A percentile compares a stretch with the other conserved stretches of the same genome.
These are phyloP conservation scores for Albula glossodonta DNA, from an alignment of 2,113 vertebrate species.

Conservation along the genomic window DNA sequence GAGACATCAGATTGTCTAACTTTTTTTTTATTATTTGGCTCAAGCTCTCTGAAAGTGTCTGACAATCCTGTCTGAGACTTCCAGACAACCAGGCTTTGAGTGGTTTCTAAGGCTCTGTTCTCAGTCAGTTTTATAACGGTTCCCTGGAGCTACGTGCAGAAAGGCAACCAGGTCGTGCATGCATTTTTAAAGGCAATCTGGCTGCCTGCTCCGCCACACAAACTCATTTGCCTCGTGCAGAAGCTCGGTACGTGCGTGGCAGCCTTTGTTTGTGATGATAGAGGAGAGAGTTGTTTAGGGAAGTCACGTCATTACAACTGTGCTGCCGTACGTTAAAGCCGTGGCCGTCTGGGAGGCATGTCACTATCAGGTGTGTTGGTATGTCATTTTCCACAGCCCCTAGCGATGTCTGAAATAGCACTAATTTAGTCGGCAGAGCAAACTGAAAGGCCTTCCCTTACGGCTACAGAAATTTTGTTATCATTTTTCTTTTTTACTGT, in stretches of 20 bases:
- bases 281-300: neutral
- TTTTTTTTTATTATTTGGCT: neutral
- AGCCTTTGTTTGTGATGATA: neutral
- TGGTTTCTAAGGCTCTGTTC: neutral
- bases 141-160: neutral
- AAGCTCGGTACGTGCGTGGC: neutral
- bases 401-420: too few species aligned
- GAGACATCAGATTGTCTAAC: neutral
- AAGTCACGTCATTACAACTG: neutral
- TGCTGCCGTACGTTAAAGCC: neutral
- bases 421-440: neutral
- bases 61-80: neutral
- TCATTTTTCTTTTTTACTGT: too few species aligned
- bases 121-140: neutral
- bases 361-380: neutral
- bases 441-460: too few species aligned
- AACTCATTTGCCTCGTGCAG: neutral
- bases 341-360: neutral
- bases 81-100: neutral
- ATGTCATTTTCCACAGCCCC: neutral
- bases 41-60: neutral
- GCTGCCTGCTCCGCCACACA: neutral
- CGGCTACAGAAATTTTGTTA: too few species aligned
- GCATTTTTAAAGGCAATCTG: neutral
- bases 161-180: neutral